A percentile compares a stretch with the other conserved stretches of the same genome.
Conservation (phyloP, 2,888 invertebrate genomes). For the Drosophila mimica region DNA sequence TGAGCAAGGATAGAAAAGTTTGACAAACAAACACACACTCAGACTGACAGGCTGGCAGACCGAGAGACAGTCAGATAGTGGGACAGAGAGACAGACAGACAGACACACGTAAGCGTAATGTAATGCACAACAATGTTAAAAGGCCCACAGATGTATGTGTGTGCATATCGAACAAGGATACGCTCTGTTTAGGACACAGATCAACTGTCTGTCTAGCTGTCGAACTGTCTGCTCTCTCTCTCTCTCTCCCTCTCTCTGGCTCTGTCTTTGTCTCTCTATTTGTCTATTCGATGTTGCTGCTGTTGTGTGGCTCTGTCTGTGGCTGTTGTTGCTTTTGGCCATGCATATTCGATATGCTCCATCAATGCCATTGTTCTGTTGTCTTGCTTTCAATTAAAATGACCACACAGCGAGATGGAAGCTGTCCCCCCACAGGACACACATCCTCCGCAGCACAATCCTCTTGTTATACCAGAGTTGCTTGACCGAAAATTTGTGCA, state of each 20-base stretch:
- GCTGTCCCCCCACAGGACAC: not conserved
- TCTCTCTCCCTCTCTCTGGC: not conserved
- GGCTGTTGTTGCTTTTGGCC: slow-evolving; percentile 26
- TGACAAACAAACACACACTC: slow-evolving; percentile 54
- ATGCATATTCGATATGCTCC: slow-evolving; percentile 76
- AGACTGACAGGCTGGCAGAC: not conserved
- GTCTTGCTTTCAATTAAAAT: slow-evolving; percentile 77
- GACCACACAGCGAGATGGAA: slow-evolving; percentile 55
- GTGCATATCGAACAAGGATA: slow-evolving; percentile 21
- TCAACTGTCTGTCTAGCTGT: slow-evolving; percentile 21
- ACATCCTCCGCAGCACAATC: not conserved
- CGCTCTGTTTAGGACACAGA: slow-evolving; percentile 11
- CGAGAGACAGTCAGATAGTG: slow-evolving; percentile 27
- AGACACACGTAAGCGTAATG: slow-evolving; percentile 14
- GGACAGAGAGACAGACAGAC: slow-evolving; percentile 10
- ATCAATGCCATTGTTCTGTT: slow-evolving; percentile 68
- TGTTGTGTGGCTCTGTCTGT: not conserved
- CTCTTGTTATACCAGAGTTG: slow-evolving; percentile 37
- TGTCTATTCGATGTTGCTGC: slow-evolving; percentile 17
- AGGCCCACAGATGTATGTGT: slow-evolving; percentile 20
- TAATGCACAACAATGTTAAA: slow-evolving; percentile 46
- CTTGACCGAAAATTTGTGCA: slow-evolving; percentile 74
- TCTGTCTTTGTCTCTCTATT: slow-evolving; percentile 4
- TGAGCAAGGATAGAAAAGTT: slow-evolving; percentile 57
- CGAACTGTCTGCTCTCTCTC: slow-evolving; percentile 24